phyloP scores from a whole-genome alignment of 2,888 invertebrate species.

The Physocephala rufipes region DNA sequence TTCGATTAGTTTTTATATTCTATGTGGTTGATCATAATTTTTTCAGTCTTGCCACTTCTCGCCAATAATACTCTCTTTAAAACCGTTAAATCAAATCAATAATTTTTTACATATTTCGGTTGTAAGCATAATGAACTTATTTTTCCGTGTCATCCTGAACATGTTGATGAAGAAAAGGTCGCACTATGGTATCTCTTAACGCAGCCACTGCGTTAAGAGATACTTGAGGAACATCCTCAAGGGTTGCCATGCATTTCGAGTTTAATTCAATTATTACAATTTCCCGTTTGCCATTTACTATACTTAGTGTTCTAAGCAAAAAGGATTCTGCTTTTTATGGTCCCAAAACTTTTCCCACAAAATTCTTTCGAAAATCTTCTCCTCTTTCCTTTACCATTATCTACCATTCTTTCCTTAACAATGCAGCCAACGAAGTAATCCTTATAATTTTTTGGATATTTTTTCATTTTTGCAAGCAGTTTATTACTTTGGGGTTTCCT shows the following conservation, averaged over 20 bases:
- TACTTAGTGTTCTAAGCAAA: background rate
- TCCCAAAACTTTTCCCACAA: constrained; percentile 19
- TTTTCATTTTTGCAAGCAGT: constrained; percentile 7
- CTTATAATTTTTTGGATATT: too few relatives aligned
- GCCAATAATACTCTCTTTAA: too few relatives aligned
- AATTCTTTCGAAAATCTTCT: constrained; percentile 14
- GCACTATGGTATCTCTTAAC: background rate
- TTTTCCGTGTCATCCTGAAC: constrained; percentile 42
- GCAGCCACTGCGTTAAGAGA: background rate
- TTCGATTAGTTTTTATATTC: background rate
- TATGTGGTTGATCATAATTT: background rate
- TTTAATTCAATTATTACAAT: constrained; percentile 38
- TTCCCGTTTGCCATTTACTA: constrained; percentile 26
- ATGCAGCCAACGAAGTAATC: constrained; percentile 33
- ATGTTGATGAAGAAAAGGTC: constrained; percentile 38
- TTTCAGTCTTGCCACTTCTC: background rate
- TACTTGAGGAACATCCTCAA: background rate
- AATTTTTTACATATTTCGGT: constrained; percentile 34
- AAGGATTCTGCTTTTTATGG: constrained; percentile 13
- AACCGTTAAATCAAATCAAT: constrained; percentile 28
- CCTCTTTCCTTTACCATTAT: background rate
- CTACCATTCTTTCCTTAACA: background rate
- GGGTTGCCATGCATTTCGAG: constrained; percentile 34
- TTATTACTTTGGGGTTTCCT: constrained; percentile 25
- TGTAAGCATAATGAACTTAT: constrained; percentile 42